Evolutionary conservation across 1,140 invertebrate species (phyloP).

Genomic region (Trichomalopsis sarcophagae): DNA sequence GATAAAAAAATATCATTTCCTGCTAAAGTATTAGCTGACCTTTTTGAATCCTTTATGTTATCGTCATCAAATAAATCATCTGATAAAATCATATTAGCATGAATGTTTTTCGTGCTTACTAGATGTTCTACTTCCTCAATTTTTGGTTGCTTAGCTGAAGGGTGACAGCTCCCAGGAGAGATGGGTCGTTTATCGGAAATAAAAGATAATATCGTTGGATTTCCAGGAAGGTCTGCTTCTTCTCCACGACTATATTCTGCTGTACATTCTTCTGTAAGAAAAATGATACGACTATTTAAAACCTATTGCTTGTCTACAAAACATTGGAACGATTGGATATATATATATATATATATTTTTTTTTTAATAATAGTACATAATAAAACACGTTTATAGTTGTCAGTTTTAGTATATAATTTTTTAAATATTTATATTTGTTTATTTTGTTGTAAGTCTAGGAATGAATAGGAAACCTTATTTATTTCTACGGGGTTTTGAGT

Average conservation of each 20-base stretch:
- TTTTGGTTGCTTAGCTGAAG: slow-evolving; percentile 60
- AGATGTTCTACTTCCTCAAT: slow-evolving; percentile 34
- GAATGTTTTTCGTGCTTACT: not conserved
- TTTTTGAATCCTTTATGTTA: slow-evolving; percentile 1
- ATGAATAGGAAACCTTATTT: too few relatives aligned
- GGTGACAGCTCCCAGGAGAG: slow-evolving; percentile 58
- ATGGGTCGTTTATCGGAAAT: slow-evolving; percentile 62
- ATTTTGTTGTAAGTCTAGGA: too few relatives aligned
- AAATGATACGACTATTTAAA: slow-evolving; percentile 52
- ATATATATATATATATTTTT: too few relatives aligned
- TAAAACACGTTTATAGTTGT: too few relatives aligned
- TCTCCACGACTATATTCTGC: slow-evolving; percentile 63
- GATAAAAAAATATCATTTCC: not conserved
- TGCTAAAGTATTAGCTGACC: not conserved
- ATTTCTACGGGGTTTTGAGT: too few relatives aligned
- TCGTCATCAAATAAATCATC: slow-evolving; percentile 11
- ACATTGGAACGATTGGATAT: too few relatives aligned
- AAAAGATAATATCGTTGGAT: slow-evolving; percentile 56
- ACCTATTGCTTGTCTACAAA: too few relatives aligned
- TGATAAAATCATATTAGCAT: not conserved
- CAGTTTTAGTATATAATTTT: too few relatives aligned
- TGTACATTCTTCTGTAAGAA: slow-evolving; percentile 69
- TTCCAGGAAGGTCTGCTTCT: slow-evolving; percentile 59
- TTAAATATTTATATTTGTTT: too few relatives aligned
- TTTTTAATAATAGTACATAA: too few relatives aligned